These are phyloP conservation scores for Hestina assimilis DNA, from an alignment of 1,140 invertebrate genomes.

Conservation along the genomic window DNA sequence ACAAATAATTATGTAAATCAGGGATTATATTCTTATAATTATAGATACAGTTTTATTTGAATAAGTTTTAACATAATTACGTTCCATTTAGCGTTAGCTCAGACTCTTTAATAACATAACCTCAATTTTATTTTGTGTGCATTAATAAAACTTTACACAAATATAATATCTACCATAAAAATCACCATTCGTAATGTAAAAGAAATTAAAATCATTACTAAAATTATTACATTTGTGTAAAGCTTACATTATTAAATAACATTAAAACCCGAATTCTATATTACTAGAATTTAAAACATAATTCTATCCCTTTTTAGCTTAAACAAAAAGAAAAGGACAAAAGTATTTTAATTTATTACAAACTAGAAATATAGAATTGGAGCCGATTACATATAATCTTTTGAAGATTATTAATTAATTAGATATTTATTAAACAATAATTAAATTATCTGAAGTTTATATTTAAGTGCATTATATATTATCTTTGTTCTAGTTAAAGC, in stretches of 20 bases:
- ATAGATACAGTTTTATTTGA: slow-evolving; percentile 48
- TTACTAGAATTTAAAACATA: neutral
- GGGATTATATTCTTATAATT: slow-evolving; percentile 65
- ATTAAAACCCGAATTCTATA: neutral
- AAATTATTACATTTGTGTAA: slow-evolving; percentile 42
- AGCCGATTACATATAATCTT: neutral
- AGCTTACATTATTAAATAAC: slow-evolving; percentile 38
- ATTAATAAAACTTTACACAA: slow-evolving; percentile 4
- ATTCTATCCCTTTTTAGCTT: neutral
- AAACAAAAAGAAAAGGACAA: neutral
- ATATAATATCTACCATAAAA: neutral
- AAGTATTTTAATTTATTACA: neutral
- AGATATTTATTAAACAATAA: neutral
- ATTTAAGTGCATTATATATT: neutral
- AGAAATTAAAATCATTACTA: neutral
- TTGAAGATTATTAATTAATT: slow-evolving; percentile 1
- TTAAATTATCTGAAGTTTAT: neutral
- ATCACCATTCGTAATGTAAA: neutral
- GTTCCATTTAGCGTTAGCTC: slow-evolving; percentile 3
- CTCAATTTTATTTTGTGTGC: slow-evolving; percentile 7
- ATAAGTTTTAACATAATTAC: slow-evolving; percentile 5
- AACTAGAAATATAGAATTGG: neutral
- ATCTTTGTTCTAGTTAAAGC: slow-evolving; percentile 3
- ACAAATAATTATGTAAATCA: slow-evolving; percentile 52
- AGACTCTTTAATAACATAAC: slow-evolving; percentile 7